Evolutionary conservation across 92 coral and sea anemone species (phyloP).

Genomic region (Parazoanthus darwini): DNA sequence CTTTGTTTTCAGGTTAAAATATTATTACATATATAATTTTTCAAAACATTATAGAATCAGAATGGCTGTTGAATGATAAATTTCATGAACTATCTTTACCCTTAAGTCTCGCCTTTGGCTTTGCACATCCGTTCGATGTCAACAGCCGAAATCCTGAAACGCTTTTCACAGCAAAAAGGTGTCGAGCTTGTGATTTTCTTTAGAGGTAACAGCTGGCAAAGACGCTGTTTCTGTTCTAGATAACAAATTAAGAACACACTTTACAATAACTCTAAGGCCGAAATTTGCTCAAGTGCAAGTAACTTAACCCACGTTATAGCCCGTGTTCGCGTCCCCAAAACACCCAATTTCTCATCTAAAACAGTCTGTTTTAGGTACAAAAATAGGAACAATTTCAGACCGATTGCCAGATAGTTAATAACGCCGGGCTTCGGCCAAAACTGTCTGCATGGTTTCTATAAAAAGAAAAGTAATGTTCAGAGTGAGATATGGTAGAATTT

Average conservation of each 20-base stretch:
- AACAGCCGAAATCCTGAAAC: not conserved
- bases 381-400: not conserved
- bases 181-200: not conserved
- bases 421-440: not conserved
- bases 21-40: not conserved
- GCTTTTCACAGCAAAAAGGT: not conserved
- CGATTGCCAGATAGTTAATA: not conserved
- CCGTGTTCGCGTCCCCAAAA: not conserved
- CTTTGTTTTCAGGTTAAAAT: too few species aligned
- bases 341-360: not conserved
- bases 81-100: not conserved
- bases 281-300: not conserved
- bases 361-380: not conserved
- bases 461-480: too few species aligned
- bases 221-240: not conserved
- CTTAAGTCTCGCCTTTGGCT: conserved; percentile 2
- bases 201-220: not conserved
- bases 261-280: not conserved
- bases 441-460: not conserved
- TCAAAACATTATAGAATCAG: not conserved
- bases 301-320: not conserved
- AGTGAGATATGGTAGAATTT: too few species aligned
- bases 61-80: not conserved
- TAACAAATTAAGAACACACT: not conserved
- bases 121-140: not conserved